phyloP scores from a whole-genome alignment of 2,888 invertebrate genomes.

The Orchesellides sinensis region DNA sequence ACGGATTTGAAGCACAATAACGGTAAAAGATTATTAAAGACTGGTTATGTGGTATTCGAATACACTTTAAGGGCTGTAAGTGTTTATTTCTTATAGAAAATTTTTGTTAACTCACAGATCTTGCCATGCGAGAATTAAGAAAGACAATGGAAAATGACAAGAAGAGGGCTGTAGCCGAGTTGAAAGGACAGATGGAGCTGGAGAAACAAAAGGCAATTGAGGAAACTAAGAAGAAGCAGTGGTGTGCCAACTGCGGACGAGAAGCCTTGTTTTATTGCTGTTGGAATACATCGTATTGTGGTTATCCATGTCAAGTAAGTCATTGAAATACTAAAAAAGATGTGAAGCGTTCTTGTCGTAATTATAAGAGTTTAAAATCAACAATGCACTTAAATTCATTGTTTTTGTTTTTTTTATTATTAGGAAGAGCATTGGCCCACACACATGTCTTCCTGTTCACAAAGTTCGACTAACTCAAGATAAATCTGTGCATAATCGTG shows the following conservation, averaged over 20 bases:
- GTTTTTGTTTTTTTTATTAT: slow-evolving; percentile 26
- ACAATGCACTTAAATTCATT: no score
- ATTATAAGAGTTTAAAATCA: no score
- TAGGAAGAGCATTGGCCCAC: slow-evolving; percentile 88
- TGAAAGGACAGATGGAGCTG: slow-evolving; percentile 82
- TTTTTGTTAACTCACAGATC: slow-evolving; percentile 78
- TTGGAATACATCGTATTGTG: slow-evolving; percentile 97
- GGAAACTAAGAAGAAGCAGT: slow-evolving; percentile 91
- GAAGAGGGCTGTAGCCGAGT: slow-evolving; percentile 82
- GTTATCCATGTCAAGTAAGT: slow-evolving; percentile 86
- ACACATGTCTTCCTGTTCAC: slow-evolving; percentile 83
- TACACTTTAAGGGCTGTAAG: no score
- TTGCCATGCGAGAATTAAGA: slow-evolving; percentile 84
- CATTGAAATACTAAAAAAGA: no score
- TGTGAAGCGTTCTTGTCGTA: no score
- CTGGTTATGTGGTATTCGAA: no score
- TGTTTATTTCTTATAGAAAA: neutral
- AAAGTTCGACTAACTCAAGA: slow-evolving; percentile 73
- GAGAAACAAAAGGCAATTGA: slow-evolving; percentile 86
- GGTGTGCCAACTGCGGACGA: slow-evolving; percentile 92
- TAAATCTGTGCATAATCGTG: no score
- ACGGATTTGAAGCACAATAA: slow-evolving; percentile 85
- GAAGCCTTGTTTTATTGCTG: slow-evolving; percentile 96
- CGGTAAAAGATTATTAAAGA: slow-evolving; percentile 78
- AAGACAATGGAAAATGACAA: slow-evolving; percentile 85